These are phyloP conservation scores for Pammene fasciana DNA, from an alignment of 2,888 invertebrate genomes.

Conservation along the genomic window DNA sequence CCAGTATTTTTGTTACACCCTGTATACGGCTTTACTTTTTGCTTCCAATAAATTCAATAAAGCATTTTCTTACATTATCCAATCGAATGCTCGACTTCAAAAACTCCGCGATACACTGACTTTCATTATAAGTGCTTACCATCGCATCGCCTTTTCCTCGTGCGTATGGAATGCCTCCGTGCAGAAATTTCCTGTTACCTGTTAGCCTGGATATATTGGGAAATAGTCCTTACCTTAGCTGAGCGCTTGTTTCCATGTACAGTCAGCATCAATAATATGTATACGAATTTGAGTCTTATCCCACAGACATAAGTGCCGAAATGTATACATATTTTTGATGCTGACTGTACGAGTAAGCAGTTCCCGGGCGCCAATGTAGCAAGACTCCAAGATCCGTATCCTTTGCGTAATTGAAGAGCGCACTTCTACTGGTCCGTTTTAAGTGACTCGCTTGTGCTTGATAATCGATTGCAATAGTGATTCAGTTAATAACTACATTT, in stretches of 20 bases:
- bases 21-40: too few relatives aligned
- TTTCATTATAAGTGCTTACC: slow-evolving; percentile 14
- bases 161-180: slow-evolving; percentile 29
- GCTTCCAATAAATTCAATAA: too few relatives aligned
- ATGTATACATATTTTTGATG: not conserved
- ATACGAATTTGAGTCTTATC: too few relatives aligned
- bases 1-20: too few relatives aligned
- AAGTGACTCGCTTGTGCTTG: not conserved
- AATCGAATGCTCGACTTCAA: not conserved
- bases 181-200: slow-evolving; percentile 27
- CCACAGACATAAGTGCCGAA: too few relatives aligned
- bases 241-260: not conserved
- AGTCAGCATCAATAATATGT: too few relatives aligned
- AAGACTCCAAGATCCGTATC: not conserved
- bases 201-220: slow-evolving; percentile 10
- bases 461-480: not conserved
- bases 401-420: not conserved
- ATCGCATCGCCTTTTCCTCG: slow-evolving; percentile 4
- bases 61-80: slow-evolving; percentile 2
- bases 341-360: not conserved
- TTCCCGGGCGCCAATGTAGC: not conserved
- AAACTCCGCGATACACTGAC: slow-evolving; percentile 20
- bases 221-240: slow-evolving; percentile 2
- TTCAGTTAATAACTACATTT: not conserved
- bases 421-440: not conserved